Percentiles rank a stretch among this genome's conserved stretches.
phyloP scores from a whole-genome alignment of 2,113 vertebrate genomes.

The Probosciger aterrimus region DNA sequence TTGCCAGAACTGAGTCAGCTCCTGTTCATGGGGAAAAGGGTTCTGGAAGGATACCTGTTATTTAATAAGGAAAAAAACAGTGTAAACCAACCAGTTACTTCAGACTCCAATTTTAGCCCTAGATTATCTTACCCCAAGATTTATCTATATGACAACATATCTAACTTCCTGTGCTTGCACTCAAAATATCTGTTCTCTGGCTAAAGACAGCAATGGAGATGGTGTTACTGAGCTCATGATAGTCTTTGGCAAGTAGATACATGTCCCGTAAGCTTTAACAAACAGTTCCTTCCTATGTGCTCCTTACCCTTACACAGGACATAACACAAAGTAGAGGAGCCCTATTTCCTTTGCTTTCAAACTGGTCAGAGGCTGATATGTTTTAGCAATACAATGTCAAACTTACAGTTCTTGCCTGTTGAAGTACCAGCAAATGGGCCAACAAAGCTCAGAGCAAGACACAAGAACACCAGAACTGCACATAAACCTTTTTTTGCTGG shows the following conservation, averaged over 20 bases:
- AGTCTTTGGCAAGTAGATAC: neutral
- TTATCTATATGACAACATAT: neutral
- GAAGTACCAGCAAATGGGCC: neutral
- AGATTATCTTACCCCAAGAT: neutral
- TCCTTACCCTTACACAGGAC: accelerated
- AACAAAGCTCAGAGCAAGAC: neutral
- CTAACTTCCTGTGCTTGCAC: neutral
- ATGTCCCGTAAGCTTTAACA: neutral
- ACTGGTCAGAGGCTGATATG: neutral
- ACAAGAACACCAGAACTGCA: neutral
- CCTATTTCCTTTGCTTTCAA: neutral
- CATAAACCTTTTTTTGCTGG: neutral
- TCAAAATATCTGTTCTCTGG: neutral
- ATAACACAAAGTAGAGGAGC: neutral
- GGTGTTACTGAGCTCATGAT: neutral
- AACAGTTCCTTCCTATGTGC: neutral
- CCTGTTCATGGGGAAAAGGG: neutral
- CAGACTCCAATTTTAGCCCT: neutral
- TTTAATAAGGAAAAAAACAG: neutral
- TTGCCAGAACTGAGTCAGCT: neutral
- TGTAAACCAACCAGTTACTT: neutral
- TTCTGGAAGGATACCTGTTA: neutral
- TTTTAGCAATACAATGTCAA: neutral
- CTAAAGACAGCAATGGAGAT: neutral
- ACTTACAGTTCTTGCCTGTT: neutral